Evolutionary conservation across 2,888 invertebrate species (phyloP).

Genomic region (Lordiphosa andalusiaca): DNA sequence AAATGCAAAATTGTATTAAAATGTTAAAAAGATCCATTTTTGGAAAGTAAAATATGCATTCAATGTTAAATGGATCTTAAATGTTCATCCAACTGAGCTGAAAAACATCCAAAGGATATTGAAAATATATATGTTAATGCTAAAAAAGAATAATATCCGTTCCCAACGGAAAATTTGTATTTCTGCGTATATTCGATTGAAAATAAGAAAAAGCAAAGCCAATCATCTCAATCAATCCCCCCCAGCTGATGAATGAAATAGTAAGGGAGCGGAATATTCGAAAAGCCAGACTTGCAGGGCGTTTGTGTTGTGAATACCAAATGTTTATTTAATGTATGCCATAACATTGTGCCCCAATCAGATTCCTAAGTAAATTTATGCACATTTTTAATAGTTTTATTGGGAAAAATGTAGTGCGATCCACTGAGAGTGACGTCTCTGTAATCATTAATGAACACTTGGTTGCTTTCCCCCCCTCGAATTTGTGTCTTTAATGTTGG

Average conservation of each 20-base stretch:
- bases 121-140: no score
- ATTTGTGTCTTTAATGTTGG: conserved; percentile 10
- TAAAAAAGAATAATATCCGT: no score
- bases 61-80: no score
- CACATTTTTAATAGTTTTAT: conserved; percentile 66
- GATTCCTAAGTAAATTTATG: conserved; percentile 52
- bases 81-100: no score
- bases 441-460: conserved; percentile 60
- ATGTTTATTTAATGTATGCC: conserved; percentile 41
- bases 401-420: conserved; percentile 32
- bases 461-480: conserved; percentile 19
- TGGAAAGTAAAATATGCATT: no score
- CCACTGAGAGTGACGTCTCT: conserved; percentile 28
- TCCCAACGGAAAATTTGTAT: no score
- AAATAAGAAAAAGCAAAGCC: no score
- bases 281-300: conserved; percentile 20
- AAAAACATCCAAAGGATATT: no score
- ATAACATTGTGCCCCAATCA: conserved; percentile 26
- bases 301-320: conserved; percentile 12
- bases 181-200: no score
- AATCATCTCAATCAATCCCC: no score
- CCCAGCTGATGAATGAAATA: conserved; percentile 23
- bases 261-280: neutral
- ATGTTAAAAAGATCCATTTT: no score
- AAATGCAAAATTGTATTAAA: no score